phyloP scores from a whole-genome alignment of 2,888 invertebrate species.

The Alitta virens region DNA sequence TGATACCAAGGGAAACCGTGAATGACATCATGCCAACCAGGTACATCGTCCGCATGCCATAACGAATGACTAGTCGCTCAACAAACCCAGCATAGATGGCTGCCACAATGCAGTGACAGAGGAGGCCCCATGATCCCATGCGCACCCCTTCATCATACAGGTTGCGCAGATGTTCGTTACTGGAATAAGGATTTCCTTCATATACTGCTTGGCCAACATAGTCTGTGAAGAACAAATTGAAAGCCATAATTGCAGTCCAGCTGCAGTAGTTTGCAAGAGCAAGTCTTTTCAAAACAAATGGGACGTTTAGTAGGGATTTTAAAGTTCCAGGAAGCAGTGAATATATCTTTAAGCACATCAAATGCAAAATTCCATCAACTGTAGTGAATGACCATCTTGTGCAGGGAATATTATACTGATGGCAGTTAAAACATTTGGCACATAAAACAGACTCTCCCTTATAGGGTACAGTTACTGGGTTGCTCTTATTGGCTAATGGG shows the following conservation, averaged over 20 bases:
- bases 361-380: slow-evolving; percentile 6
- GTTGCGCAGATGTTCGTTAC: slow-evolving; percentile 43
- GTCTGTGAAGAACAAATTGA: slow-evolving; percentile 93
- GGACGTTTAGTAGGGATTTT: slow-evolving; percentile 66
- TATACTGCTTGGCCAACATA: slow-evolving; percentile 91
- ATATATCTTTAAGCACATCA: slow-evolving; percentile 15
- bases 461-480: background rate
- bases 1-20: slow-evolving; percentile 79
- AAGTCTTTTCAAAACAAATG: slow-evolving; percentile 77
- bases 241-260: slow-evolving; percentile 97
- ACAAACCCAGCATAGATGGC: slow-evolving; percentile 77
- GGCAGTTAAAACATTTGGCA: background rate
- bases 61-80: slow-evolving; percentile 76
- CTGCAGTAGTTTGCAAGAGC: slow-evolving; percentile 92
- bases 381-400: slow-evolving; percentile 8
- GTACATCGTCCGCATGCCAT: slow-evolving; percentile 53
- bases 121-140: slow-evolving; percentile 95
- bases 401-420: slow-evolving; percentile 11
- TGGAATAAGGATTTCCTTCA: slow-evolving; percentile 74
- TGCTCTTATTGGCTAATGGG: background rate
- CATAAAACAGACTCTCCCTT: background rate
- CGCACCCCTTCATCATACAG: slow-evolving; percentile 86
- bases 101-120: slow-evolving; percentile 78
- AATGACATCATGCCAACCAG: slow-evolving; percentile 59
- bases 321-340: slow-evolving; percentile 26